phyloP scores from a whole-genome alignment of 2,797 vertebrate species.

The Monodelphis domestica region DNA sequence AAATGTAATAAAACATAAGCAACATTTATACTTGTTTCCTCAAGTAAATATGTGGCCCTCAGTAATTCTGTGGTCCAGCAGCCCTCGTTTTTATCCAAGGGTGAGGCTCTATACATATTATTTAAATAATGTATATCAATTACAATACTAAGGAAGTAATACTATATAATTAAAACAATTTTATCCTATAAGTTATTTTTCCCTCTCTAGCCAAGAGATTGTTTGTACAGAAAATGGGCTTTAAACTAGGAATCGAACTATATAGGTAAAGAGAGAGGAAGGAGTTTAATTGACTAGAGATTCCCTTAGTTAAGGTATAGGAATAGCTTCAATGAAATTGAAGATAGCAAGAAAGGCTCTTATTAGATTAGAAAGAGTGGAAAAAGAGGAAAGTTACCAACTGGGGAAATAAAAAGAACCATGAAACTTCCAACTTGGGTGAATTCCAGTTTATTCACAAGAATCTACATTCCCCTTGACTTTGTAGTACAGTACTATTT shows the following conservation, averaged over 20 bases:
- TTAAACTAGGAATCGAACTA: neutral
- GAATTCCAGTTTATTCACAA: neutral
- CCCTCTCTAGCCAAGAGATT: neutral
- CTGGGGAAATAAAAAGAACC: neutral
- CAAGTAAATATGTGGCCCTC: neutral
- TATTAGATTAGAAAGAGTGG: conserved; percentile 32
- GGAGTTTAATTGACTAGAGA: neutral
- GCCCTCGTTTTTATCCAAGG: neutral
- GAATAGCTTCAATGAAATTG: neutral
- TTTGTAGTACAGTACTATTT: neutral
- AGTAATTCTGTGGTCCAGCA: neutral
- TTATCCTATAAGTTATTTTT: no score
- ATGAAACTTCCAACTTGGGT: neutral
- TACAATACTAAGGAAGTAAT: neutral
- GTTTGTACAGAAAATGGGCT: neutral
- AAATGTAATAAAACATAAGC: neutral
- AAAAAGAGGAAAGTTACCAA: neutral
- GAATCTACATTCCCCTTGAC: neutral
- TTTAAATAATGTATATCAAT: neutral
- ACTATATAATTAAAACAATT: no score
- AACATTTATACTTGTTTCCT: neutral
- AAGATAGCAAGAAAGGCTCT: neutral
- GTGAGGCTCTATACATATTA: neutral
- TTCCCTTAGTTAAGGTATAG: neutral
- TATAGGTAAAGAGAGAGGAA: neutral